These are phyloP conservation scores for Cephonodes hylas DNA, from an alignment of 2,888 invertebrate species.

Conservation along the genomic window DNA sequence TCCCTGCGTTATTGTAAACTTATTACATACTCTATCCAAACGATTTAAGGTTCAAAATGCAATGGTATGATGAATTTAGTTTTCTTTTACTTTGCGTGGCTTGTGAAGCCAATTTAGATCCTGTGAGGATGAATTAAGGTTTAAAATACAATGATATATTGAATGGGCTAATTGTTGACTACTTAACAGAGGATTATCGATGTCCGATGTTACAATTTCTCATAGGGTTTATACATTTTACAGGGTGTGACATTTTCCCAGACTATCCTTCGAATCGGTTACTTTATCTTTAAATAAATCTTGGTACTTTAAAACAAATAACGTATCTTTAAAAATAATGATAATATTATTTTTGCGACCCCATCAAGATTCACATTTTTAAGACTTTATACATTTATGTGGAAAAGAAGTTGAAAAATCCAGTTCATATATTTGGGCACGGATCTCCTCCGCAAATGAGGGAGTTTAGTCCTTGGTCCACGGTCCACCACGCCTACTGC, in stretches of 20 bases:
- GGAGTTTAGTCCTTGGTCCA: no score
- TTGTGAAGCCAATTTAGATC: no score
- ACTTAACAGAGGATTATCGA: slow-evolving; percentile 45
- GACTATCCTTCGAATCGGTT: slow-evolving; percentile 27
- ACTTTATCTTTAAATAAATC: slow-evolving; percentile 14
- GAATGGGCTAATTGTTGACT: slow-evolving; percentile 13
- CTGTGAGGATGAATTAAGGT: slow-evolving; percentile 22
- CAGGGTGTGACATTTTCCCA: slow-evolving; percentile 30
- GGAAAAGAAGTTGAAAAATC: no score
- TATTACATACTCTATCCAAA: not conserved
- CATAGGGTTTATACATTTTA: slow-evolving; percentile 41
- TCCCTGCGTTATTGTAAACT: not conserved
- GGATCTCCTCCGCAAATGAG: no score
- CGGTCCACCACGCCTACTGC: no score
- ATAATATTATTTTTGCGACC: no score
- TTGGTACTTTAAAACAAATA: not conserved
- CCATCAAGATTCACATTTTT: no score
- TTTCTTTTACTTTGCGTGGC: no score
- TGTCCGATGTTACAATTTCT: slow-evolving; percentile 49
- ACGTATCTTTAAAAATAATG: not conserved
- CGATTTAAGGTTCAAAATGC: slow-evolving; percentile 19
- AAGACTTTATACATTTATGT: no score
- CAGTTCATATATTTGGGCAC: no score
- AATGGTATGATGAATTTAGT: no score
- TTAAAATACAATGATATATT: slow-evolving; percentile 3